These are phyloP conservation scores for Andricus quercusramuli DNA, from an alignment of 2,888 invertebrate species.

Conservation along the genomic window DNA sequence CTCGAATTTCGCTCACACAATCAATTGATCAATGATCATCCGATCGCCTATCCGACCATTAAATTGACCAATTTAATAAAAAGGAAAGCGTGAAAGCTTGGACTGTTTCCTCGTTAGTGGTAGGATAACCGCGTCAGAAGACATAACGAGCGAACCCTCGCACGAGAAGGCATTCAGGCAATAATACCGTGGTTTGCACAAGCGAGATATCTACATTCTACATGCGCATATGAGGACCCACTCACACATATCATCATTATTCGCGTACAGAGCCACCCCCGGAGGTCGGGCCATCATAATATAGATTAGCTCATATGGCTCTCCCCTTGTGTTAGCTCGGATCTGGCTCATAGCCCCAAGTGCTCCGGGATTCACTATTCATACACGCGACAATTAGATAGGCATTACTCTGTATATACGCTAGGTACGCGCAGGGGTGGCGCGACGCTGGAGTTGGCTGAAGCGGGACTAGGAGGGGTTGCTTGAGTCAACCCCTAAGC, in stretches of 20 bases:
- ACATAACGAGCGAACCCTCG: conserved; percentile 60
- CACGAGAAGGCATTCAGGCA: conserved; percentile 55
- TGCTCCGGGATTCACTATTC: conserved; percentile 79
- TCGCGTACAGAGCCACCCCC: conserved; percentile 51
- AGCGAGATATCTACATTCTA: conserved; percentile 50
- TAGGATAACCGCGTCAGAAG: conserved; percentile 62
- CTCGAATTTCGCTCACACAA: background rate
- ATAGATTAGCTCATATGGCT: conserved; percentile 78
- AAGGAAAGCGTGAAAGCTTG: conserved; percentile 1
- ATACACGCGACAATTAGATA: conserved; percentile 79
- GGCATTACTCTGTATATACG: conserved; percentile 73
- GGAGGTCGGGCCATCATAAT: conserved; percentile 77
- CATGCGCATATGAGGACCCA: conserved; percentile 46
- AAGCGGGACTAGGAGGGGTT: conserved; percentile 70
- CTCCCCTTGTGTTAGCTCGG: conserved; percentile 75
- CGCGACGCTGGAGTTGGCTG: conserved; percentile 67
- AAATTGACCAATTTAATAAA: conserved; percentile 6
- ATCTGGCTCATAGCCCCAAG: conserved; percentile 77
- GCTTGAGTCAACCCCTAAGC: conserved; percentile 79
- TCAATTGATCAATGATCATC: background rate
- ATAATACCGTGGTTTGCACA: conserved; percentile 59
- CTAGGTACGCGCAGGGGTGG: conserved; percentile 59
- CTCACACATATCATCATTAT: conserved; percentile 31
- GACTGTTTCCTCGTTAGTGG: conserved; percentile 41
- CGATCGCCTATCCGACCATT: background rate